Conservation (phyloP, 92 coral and sea anemone species). For the Epizoanthus fatuus region DNA sequence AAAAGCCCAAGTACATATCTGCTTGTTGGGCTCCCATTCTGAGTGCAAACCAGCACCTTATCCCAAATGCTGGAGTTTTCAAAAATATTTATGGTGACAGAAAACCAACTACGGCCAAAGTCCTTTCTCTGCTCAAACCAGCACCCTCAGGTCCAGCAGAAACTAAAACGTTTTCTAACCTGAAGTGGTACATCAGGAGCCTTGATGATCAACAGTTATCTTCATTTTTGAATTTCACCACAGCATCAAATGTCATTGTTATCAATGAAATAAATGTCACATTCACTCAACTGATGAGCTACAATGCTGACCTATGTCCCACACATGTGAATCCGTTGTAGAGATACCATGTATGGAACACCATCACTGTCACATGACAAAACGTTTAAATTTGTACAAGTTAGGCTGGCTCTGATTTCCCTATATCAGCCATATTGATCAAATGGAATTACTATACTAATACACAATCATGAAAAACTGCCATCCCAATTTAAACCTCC, state of each 20-base stretch:
- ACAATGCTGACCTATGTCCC: neutral
- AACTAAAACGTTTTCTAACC: neutral
- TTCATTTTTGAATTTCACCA: neutral
- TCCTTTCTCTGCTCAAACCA: neutral
- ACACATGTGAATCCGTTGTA: neutral
- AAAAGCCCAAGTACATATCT: slow-evolving; percentile 12
- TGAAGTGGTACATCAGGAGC: neutral
- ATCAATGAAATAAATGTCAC: neutral
- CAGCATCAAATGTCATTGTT: neutral
- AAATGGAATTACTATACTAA: too few species aligned
- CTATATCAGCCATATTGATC: too few species aligned
- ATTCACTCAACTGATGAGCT: neutral
- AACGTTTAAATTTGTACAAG: too few species aligned
- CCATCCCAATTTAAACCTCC: too few species aligned
- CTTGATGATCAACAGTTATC: neutral
- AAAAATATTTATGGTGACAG: neutral
- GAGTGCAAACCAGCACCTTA: neutral
- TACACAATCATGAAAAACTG: too few species aligned
- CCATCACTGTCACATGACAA: too few species aligned
- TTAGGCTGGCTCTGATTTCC: too few species aligned
- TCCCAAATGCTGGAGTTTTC: neutral
- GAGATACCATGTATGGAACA: neutral
- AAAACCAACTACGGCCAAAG: neutral
- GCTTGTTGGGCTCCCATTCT: neutral
- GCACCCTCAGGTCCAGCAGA: neutral